phyloP scores from a whole-genome alignment of 2,113 vertebrate species.

The Pyxicephalus adspersus region DNA sequence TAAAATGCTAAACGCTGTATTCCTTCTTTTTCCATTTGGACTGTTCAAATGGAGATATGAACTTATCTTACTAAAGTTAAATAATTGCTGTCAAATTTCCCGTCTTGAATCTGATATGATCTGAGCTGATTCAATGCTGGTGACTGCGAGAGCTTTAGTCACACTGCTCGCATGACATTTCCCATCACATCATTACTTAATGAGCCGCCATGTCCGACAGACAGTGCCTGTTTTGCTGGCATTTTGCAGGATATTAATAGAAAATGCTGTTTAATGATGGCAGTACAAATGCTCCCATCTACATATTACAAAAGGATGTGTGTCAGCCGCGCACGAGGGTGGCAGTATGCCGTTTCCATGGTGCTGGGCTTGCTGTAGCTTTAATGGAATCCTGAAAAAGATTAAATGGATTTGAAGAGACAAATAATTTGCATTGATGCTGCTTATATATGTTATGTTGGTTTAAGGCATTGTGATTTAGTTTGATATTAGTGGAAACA shows the following conservation, averaged over 20 bases:
- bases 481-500: no score
- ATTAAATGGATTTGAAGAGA: constrained; percentile 33
- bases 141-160: constrained; percentile 26
- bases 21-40: constrained; percentile 25
- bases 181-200: constrained; percentile 54
- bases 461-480: no score
- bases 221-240: constrained; percentile 37
- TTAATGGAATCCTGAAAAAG: constrained; percentile 34
- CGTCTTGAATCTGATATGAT: constrained; percentile 48
- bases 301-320: constrained; percentile 35
- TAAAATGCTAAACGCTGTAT: constrained; percentile 40
- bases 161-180: constrained; percentile 44
- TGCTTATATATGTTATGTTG: not conserved
- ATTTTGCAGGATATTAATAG: constrained; percentile 45
- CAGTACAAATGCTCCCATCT: constrained; percentile 40
- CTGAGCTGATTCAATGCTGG: constrained; percentile 31
- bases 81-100: constrained; percentile 53
- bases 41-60: constrained; percentile 46
- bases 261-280: constrained; percentile 47
- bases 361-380: not conserved
- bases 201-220: constrained; percentile 48
- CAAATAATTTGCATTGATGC: not conserved
- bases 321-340: constrained; percentile 19
- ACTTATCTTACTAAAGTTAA: constrained; percentile 47
- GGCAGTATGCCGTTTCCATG: constrained; percentile 29